Evolutionary conservation across 1,140 invertebrate genomes (phyloP).

Genomic region (Globodera ellingtonae): DNA sequence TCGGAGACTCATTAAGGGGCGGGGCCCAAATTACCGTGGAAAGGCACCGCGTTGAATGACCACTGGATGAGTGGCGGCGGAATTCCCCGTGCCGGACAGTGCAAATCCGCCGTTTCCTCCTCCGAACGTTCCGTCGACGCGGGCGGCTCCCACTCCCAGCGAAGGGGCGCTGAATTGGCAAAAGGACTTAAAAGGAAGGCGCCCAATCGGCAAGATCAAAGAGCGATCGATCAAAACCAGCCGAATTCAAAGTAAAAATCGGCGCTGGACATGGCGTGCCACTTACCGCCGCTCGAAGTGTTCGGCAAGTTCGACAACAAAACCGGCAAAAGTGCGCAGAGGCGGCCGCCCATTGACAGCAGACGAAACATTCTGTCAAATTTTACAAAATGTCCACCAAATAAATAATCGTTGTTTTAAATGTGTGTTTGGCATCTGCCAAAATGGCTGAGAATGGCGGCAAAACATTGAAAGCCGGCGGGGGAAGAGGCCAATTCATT

Average conservation of each 20-base stretch:
- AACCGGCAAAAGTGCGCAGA: no score
- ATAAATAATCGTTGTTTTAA: no score
- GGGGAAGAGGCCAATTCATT: neutral
- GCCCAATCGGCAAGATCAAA: no score
- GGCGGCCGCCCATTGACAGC: no score
- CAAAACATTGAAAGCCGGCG: neutral
- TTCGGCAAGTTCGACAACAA: no score
- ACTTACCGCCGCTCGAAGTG: neutral
- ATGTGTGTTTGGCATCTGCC: no score
- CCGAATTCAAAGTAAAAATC: neutral
- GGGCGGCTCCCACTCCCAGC: conserved; percentile 84
- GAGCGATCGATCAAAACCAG: neutral
- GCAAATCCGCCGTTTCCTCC: conserved; percentile 83
- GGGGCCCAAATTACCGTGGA: conserved; percentile 44
- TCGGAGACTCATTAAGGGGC: no score
- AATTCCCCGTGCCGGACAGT: conserved; percentile 82
- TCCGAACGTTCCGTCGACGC: conserved; percentile 84
- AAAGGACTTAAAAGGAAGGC: neutral
- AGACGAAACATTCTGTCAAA: no score
- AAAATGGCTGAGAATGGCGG: no score
- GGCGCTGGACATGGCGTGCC: neutral
- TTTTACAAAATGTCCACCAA: no score
- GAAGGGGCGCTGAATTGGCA: conserved; percentile 74
- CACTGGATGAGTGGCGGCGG: conserved; percentile 89
- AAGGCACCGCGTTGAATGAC: conserved; percentile 85